Conservation (phyloP, 2,797 vertebrate species). For the Cephalopachus bancanus region DNA sequence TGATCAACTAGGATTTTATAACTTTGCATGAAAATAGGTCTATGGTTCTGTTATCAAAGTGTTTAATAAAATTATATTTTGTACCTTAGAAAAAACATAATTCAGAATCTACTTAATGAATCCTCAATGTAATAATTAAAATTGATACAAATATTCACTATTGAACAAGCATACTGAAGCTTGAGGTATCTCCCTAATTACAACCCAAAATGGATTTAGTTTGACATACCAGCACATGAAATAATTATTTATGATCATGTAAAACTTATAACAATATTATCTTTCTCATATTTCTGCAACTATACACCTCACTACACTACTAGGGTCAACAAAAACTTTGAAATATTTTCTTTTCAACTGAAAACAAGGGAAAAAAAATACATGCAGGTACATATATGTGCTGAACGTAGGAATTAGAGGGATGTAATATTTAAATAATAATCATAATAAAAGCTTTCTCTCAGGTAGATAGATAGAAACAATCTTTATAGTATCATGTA, state of each 20-base stretch:
- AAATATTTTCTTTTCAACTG: neutral
- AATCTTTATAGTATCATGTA: neutral
- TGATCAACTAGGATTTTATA: neutral
- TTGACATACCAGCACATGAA: neutral
- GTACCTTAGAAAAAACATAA: neutral
- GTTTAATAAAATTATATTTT: neutral
- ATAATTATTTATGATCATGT: slow-evolving; percentile 9
- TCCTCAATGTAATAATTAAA: slow-evolving; percentile 27
- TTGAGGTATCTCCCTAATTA: neutral
- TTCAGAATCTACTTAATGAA: neutral
- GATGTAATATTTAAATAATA: neutral
- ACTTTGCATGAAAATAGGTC: neutral
- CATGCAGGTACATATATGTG: neutral
- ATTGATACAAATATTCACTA: slow-evolving; percentile 15
- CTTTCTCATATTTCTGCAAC: neutral
- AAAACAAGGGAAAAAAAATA: neutral
- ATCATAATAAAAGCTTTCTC: neutral
- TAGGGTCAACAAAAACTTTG: slow-evolving; percentile 32
- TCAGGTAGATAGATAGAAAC: neutral
- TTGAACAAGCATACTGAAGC: neutral
- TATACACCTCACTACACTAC: neutral
- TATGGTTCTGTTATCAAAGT: neutral
- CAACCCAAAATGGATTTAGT: neutral
- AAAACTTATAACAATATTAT: neutral
- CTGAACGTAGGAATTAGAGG: neutral